phyloP scores from a whole-genome alignment of 1,140 invertebrate genomes.

The Caerostris darwini region DNA sequence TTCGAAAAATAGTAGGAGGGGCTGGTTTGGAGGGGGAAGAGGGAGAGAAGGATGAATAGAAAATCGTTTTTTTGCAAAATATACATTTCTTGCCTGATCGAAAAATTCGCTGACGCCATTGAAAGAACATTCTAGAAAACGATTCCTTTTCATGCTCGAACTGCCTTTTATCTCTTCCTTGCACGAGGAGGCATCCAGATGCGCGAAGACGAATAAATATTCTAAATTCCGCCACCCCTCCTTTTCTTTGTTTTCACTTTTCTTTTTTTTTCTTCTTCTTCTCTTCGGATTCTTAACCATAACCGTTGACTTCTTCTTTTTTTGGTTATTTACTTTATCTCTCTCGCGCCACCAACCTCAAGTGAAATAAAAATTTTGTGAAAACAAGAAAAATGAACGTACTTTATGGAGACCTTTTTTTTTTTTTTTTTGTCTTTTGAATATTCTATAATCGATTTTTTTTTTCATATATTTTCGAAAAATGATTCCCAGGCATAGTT shows the following conservation, averaged over 20 bases:
- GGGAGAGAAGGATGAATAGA: not conserved
- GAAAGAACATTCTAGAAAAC: constrained; percentile 61
- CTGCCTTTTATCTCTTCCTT: constrained; percentile 44
- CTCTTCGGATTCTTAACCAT: constrained; percentile 18
- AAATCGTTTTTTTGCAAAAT: constrained; percentile 34
- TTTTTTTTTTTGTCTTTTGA: not conserved
- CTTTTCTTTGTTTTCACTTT: not conserved
- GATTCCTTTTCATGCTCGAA: constrained; percentile 54
- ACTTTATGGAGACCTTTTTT: constrained; percentile 52
- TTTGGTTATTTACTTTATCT: constrained; percentile 59
- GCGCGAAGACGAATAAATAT: constrained; percentile 58
- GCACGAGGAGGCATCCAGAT: constrained; percentile 33
- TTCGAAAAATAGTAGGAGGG: not conserved
- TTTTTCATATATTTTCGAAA: too few species aligned
- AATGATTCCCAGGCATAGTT: constrained; percentile 22
- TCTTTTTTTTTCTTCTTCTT: constrained; percentile 11
- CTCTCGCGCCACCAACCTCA: constrained; percentile 24
- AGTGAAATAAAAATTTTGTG: constrained; percentile 54
- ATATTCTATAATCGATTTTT: too few species aligned
- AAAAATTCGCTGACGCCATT: constrained; percentile 60
- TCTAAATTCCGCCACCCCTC: not conserved
- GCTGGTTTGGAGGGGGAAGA: not conserved
- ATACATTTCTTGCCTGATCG: constrained; percentile 54
- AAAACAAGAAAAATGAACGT: not conserved
- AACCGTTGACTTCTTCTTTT: constrained; percentile 50